Percentiles rank a stretch among this genome's conserved stretches.
These are phyloP conservation scores for Liodrosophila aerea DNA, from an alignment of 2,888 invertebrate genomes.

Conservation along the genomic window DNA sequence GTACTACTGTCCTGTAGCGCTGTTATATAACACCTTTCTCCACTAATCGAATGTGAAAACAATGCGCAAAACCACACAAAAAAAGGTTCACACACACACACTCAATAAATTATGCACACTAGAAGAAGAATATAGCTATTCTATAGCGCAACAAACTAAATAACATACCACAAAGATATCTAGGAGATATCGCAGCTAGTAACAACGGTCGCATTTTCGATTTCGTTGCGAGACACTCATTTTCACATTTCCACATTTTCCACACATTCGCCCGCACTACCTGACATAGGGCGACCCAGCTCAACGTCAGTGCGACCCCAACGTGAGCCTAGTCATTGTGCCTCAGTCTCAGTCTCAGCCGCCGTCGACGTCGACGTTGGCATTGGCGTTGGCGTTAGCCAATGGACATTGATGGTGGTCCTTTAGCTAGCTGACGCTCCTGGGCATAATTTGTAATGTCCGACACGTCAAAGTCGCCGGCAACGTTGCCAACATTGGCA, in stretches of 20 bases:
- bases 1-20: not conserved
- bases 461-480: constrained; percentile 64
- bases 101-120: constrained; percentile 72
- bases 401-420: constrained; percentile 72
- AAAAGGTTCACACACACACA: constrained; percentile 23
- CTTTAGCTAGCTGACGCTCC: constrained; percentile 43
- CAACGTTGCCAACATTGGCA: constrained; percentile 3
- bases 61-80: constrained; percentile 59
- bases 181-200: constrained; percentile 26
- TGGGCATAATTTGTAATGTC: constrained; percentile 78
- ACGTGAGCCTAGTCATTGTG: constrained; percentile 62
- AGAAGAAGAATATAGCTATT: constrained; percentile 35
- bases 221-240: constrained; percentile 60
- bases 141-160: constrained; percentile 69
- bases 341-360: constrained; percentile 3
- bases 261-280: constrained; percentile 37
- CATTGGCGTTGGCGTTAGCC: constrained; percentile 14
- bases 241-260: constrained; percentile 36
- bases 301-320: constrained; percentile 48
- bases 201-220: constrained; percentile 53
- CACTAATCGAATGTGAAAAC: constrained; percentile 58
- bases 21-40: constrained; percentile 57
- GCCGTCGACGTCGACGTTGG: constrained; percentile 16
- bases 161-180: constrained; percentile 49
- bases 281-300: constrained; percentile 31